Conservation (phyloP, 1,140 invertebrate species). For the Camponotus floridanus region DNA sequence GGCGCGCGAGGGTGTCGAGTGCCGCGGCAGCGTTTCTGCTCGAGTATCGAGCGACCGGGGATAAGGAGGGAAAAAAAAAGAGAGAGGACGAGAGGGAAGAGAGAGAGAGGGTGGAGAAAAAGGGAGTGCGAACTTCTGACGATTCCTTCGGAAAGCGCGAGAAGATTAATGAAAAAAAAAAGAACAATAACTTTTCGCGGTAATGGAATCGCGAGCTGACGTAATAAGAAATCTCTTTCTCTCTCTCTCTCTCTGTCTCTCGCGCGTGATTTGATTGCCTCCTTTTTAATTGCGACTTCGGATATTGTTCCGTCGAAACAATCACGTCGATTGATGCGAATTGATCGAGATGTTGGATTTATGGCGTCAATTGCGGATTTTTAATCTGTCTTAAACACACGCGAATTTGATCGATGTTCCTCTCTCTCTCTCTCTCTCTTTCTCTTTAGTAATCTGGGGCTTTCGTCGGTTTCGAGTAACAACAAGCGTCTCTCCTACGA, state of each 20-base stretch:
- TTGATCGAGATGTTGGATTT: constrained; percentile 41
- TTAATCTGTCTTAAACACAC: neutral
- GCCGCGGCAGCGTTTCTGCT: constrained; percentile 79
- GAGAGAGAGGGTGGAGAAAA: constrained; percentile 6
- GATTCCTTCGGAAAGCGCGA: constrained; percentile 69
- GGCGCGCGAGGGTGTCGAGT: constrained; percentile 75
- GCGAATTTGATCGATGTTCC: constrained; percentile 3
- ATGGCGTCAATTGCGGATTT: neutral
- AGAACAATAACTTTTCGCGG: constrained; percentile 61
- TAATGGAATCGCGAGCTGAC: constrained; percentile 63
- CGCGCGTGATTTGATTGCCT: constrained; percentile 42
- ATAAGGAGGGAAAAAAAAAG: constrained; percentile 38
- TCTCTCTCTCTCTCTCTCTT: neutral
- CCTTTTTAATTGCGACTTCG: constrained; percentile 43
- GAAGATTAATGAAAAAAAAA: constrained; percentile 69
- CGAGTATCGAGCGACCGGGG: constrained; percentile 71
- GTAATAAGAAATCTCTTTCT: constrained; percentile 50
- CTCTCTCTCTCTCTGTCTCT: neutral
- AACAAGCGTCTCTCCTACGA: neutral
- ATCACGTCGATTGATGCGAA: constrained; percentile 42
- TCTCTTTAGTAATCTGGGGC: neutral
- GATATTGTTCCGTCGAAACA: constrained; percentile 32
- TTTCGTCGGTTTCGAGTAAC: neutral
- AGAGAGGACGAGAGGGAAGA: neutral
- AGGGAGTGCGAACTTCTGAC: constrained; percentile 61